A percentile compares a stretch with the other conserved stretches of the same genome.
phyloP scores from a whole-genome alignment of 2,888 invertebrate genomes.

The Archips xylosteana region DNA sequence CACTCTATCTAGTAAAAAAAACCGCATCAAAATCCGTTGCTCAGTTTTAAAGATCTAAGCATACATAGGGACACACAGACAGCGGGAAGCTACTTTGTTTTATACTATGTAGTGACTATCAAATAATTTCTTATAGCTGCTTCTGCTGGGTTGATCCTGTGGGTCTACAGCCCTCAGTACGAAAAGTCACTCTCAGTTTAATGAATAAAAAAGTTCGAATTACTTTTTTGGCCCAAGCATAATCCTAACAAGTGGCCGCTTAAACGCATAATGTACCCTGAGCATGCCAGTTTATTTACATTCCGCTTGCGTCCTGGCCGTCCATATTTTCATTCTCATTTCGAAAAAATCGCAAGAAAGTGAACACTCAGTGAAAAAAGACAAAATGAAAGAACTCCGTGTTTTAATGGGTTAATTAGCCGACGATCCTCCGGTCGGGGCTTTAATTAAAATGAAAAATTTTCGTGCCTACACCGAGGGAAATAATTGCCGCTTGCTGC shows the following conservation, averaged over 20 bases:
- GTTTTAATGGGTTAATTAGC: constrained; percentile 85
- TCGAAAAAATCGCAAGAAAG: constrained; percentile 75
- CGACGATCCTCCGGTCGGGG: constrained; percentile 78
- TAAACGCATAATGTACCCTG: constrained; percentile 8
- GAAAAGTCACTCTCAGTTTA: neutral
- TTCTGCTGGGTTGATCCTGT: neutral
- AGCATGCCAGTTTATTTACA: constrained; percentile 21
- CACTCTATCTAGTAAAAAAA: no score
- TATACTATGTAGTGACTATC: no score
- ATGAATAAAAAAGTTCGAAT: neutral
- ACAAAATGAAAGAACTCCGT: constrained; percentile 79
- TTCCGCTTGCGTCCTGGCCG: constrained; percentile 26
- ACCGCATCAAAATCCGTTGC: no score
- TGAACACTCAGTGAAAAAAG: constrained; percentile 74
- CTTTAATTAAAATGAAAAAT: constrained; percentile 85
- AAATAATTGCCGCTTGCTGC: constrained; percentile 71
- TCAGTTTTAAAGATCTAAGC: no score
- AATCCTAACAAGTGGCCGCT: constrained; percentile 29
- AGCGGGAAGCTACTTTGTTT: no score
- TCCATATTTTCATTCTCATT: constrained; percentile 64
- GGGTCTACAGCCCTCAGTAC: neutral
- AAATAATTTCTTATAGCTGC: neutral
- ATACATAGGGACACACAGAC: no score
- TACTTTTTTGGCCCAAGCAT: constrained; percentile 11
- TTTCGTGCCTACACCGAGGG: constrained; percentile 80